Evolutionary conservation across 2,797 vertebrate genomes (phyloP), one percentile per base, ranked within the genome.

Genomic region (Hapalemur alaotrensis): DNA sequence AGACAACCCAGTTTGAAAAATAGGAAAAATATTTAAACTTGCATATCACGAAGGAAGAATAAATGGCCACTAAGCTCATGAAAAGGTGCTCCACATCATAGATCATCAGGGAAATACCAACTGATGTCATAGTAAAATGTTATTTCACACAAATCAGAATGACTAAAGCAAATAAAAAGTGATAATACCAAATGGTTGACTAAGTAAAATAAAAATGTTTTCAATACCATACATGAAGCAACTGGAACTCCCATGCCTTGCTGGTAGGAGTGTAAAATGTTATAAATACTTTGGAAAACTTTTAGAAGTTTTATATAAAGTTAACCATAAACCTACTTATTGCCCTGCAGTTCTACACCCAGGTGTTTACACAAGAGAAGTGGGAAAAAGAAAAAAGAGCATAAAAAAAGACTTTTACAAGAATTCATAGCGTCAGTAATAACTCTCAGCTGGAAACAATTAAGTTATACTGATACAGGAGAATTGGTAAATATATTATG

Each of bases 131-230:
- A 30, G 4, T 41, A 70, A 82, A 23, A 91, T 43, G 10, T 50
- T 38, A 69, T 43, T 85, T 75, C 70, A n/a, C 43, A 93, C 18
- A 91, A 72, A 59, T 41, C 23, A 75, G 76, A 22, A 69, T 4
- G 7, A 30, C 22, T 88, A 8, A 83, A 83, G 46, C 78, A 80
- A 80, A 96, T 23, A n/a, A 73, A 92, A 90, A 78, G 10, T 79
- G 23, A 35, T 69, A 93, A 87, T 50, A 32, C 9, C 48, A 46
- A 81, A 65, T 32, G 3, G 41, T 87, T 41, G 13, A 1, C 13
- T 70, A 41, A 63, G 54, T 63, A 43, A 95, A 84, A 75, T 72
- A 30, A 78, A 90, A 87, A 82, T 59, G 65, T n/a, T 73, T 13
- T 48, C 5, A 65, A 22, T 48, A 41, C 4, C 25, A 30, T 48